Base-by-base conservation (phyloP, 2,797 vertebrate genomes). In the Lepus townsendii region DNA sequence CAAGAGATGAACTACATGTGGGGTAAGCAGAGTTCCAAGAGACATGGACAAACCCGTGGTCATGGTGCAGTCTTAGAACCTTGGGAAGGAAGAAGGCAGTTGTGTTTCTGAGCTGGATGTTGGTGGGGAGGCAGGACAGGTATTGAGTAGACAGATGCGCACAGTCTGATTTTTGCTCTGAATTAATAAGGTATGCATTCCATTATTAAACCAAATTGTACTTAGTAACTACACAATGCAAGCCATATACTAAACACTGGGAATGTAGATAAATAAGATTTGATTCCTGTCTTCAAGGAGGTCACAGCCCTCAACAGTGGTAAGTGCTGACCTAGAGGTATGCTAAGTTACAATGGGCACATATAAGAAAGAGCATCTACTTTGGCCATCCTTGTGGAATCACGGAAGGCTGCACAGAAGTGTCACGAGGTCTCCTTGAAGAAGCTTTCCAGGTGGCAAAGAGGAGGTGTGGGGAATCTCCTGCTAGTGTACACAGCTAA, bases 151-250 rank as follows among this genome's bases (percentile, higher is more conserved):
- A 76, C 32, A 57, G 26, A 76, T 88, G 35, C 24, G 24, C 26
- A 35, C 6, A 42, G 22, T 62, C 68, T 24, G 11, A 20, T 83
- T 60, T 82, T 87, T 88, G 42, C 38, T 80, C 26, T 32, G 69
- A 88, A 66, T 75, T 83, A 76, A 60, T 83, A 52, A 93, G 65
- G 26, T 9, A 52, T n/a, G 57, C 12, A 4, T 38, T 60, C 52
- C 54, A 52, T 69, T 83, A 83, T 68, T 76, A 88, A 83, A 50
- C 69, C 35, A 88, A 50, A 47, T 38, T 82, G 65, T 50, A 82
- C 22, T 68, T 68, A 83, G 69, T 76, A 22, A 68, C 35, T 83
- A 73, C 5, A 12, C 30, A 35, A 69, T 75, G 60, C 27, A 88
- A 66, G 11, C 14, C 8, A 75, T 35, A 38, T 83, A 26, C 66